Evolutionary conservation across 2,113 vertebrate species (phyloP).

Genomic region (Zeus faber): DNA sequence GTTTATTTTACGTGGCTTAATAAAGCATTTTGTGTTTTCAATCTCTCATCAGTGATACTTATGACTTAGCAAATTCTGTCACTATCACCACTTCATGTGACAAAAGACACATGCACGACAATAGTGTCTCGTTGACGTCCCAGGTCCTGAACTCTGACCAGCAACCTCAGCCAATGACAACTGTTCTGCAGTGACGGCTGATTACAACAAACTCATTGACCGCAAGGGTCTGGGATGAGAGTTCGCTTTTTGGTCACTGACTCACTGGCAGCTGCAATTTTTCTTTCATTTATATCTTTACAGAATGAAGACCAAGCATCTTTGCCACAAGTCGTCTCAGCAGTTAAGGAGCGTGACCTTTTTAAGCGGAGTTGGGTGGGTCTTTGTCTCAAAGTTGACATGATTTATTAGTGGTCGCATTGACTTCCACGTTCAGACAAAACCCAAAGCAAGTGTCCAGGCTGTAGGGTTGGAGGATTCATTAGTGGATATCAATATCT

Average conservation of each 20-base stretch:
- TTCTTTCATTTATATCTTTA: background rate
- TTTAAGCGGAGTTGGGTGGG: background rate
- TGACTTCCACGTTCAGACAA: slow-evolving; percentile 26
- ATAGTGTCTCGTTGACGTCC: slow-evolving; percentile 40
- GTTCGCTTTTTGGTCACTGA: too few relatives aligned
- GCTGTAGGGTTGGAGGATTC: too few relatives aligned
- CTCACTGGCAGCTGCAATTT: background rate
- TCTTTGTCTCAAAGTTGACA: slow-evolving; percentile 40
- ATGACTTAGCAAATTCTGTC: slow-evolving; percentile 14
- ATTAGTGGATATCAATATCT: too few relatives aligned
- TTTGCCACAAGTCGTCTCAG: background rate
- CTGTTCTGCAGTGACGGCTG: too few relatives aligned
- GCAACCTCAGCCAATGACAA: slow-evolving; percentile 38
- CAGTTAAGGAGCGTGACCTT: slow-evolving; percentile 15
- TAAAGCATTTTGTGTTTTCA: slow-evolving; percentile 35
- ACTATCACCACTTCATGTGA: slow-evolving; percentile 14
- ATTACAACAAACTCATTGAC: slow-evolving; percentile 37
- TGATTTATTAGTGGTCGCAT: slow-evolving; percentile 55
- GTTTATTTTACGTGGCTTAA: slow-evolving; percentile 29
- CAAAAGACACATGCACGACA: slow-evolving; percentile 49
- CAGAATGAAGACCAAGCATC: background rate
- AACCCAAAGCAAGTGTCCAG: background rate
- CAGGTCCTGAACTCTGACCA: slow-evolving; percentile 47
- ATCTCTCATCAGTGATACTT: slow-evolving; percentile 1
- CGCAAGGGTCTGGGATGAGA: slow-evolving; percentile 13